Evolutionary conservation across 2,888 invertebrate species (phyloP), one percentile per base, ranked within the genome.

Genomic region (Epistrophe grossulariae): DNA sequence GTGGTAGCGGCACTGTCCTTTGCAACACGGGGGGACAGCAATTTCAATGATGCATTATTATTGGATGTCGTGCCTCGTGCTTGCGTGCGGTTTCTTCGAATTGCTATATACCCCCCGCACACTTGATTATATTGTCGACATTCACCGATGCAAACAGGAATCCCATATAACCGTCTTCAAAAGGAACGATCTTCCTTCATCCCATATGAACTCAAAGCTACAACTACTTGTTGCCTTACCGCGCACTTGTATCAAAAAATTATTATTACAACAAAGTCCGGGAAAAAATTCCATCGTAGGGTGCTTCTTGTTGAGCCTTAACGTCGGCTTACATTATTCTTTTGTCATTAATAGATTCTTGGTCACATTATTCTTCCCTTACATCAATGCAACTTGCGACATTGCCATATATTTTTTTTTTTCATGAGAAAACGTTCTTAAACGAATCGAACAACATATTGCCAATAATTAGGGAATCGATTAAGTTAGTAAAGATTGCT

Each of bases 41-140:
- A 70, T 79, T 82, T 43, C 78, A 85, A 85, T 85, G 85, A 85
- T 85, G 85, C 82, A 79, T 85, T 85, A 82, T 85, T 82, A 82
- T 74, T 81, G 85, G 82, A 87, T 87, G 79, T 82, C 82, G 82
- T 85, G 81, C 77, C 55, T 15, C 70, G 79, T 72, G 72, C 72
- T 78, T 85, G 85, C 85, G 79, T 84, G 84, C 79, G 85, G 85
- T 79, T 81, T 79, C 84, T 85, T 55, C 66, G 84, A 80, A 80
- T 73, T 66, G 76, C 76, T 50, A 71, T 68, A 73, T 72, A 70
- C 80, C 81, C 81, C 81, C 73, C 70, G 72, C 77, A 24, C 73
- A 45, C 15, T 50, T 64, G 72, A 45, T 62, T 50, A 43, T 45
- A 35, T 38, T 31, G 43, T 38, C 45, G 38, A 62, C 55, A 40